Base-by-base conservation (phyloP, 2,113 vertebrate species). In the Plotosus lineatus region DNA sequence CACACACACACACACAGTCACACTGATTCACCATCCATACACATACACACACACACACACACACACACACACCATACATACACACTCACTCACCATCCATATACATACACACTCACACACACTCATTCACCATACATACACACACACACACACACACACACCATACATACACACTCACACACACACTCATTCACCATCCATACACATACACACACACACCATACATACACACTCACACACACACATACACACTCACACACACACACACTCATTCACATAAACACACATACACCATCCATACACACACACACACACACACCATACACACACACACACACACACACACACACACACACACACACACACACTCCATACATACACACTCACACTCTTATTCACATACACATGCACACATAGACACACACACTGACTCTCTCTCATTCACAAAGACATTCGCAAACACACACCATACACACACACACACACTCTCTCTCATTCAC, bases 401-500 rank as follows among this genome's bases (percentile, higher is more conserved):
- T 48, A n/a, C 69, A 33, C 69, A 50, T n/a, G 11, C 40, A 74
- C 50, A 40, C n/a, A 72, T n/a, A 46, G 38, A 60, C 55, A 33
- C 74, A 46, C 55, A 46, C 60, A 19, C 68, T n/a, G n/a, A n/a
- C n/a, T n/a, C n/a, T n/a, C n/a, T n/a, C n/a, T n/a, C n/a, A n/a
- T n/a, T 26, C 31, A 1, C 7, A 0, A 38, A 38, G 48, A 15
- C 72, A 38, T 48, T 12, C 69, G 21, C 69, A 50, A 23, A 21
- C 40, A 74, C 50, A 40, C n/a, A 72, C 42, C 55, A 60, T 40
- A 33, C 74, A 46, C 55, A 46, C 60, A 19, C 68, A 15, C 74
- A 21, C 80, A 53, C 75, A 98, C 97, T 95, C 98, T 97, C 86
- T 99, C 97, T 26, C 31, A 1, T 4, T 0, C 50, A 38, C 58